Evolutionary conservation across 30 jellyfish, hydroid and myxozoan species (phyloP), one percentile per base, ranked within the genome.

Genomic region (Hydractinia echinata): DNA sequence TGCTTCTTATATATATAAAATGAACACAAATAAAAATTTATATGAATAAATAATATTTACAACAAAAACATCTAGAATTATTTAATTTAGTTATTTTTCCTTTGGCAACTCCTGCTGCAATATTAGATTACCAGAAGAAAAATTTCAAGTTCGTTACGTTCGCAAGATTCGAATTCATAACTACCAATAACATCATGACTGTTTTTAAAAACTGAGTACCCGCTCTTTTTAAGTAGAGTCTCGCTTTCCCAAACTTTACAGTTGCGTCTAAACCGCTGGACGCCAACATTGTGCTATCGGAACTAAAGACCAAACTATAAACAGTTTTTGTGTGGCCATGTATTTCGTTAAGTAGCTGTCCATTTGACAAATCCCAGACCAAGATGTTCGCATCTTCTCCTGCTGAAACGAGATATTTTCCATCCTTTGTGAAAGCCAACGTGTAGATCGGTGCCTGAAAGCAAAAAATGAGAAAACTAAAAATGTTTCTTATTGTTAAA

Each of bases 301-400:
- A 74, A 54, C 94, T 78, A 80, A 92, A 86, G 21, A 87, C 84
- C 53, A 87, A 79, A 44, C 90, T 85, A 72, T 83, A 83, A 9
- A 92, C 61, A 10, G 95, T 79, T 54, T 92, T 94, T 14, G 87
- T 72, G 21, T 84, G 95, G 19, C 95, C 95, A 8, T 87, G 79
- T 8, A 92, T 72, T 73, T 86, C 95, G 53, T 84, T 80, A 30
- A 92, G 61, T 19, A 92, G 76, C 76, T 79, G 83, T 10, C 98
- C 98, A 54, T 83, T 81, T 8, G 96, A 88, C 52, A 92, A 54
- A 76, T 92, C 98, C 98, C 98, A 92, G 5, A 92, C 90, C 2
- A 80, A 66, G 18, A 92, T 88, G 49, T 82, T 61, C 76, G 83
- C 18, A 81, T 87, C 96, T 14, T 92, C 96, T 51, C 98, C 98